Conservation (phyloP, 2,888 invertebrate species). For the Gari tellinella region DNA sequence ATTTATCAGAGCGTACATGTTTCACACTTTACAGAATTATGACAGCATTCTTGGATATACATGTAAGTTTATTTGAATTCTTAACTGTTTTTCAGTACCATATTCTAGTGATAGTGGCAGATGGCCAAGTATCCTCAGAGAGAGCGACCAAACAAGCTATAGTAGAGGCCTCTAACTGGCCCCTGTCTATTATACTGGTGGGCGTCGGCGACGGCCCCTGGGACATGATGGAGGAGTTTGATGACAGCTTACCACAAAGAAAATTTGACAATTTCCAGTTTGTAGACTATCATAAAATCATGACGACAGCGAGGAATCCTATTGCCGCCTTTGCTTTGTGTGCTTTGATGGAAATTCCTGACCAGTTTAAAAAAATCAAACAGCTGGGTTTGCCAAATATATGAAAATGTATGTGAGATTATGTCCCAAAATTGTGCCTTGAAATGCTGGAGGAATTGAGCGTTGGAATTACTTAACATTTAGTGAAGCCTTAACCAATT, state of each 20-base stretch:
- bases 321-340: constrained; percentile 85
- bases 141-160: constrained; percentile 85
- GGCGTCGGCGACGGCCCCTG: constrained; percentile 86
- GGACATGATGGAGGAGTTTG: constrained; percentile 86
- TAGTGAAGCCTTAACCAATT: too few species aligned
- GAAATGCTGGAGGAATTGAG: too few species aligned
- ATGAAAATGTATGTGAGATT: too few species aligned
- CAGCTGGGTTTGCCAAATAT: constrained; percentile 61
- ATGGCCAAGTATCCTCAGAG: constrained; percentile 86
- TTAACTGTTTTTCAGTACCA: constrained; percentile 83
- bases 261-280: constrained; percentile 87
- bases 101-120: constrained; percentile 86
- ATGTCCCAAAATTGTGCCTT: too few species aligned
- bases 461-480: too few species aligned
- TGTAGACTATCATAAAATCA: constrained; percentile 85
- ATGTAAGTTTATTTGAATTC: too few species aligned
- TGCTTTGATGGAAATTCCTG: constrained; percentile 86
- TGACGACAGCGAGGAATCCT: constrained; percentile 74
- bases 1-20: too few species aligned
- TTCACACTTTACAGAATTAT: too few species aligned
- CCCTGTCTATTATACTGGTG: constrained; percentile 85
- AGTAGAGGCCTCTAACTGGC: constrained; percentile 85
- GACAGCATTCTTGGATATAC: too few species aligned
- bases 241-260: constrained; percentile 85
- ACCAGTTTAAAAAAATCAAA: constrained; percentile 83